Evolutionary conservation across 2,888 invertebrate species (phyloP).

Genomic region (Unio pictorum): DNA sequence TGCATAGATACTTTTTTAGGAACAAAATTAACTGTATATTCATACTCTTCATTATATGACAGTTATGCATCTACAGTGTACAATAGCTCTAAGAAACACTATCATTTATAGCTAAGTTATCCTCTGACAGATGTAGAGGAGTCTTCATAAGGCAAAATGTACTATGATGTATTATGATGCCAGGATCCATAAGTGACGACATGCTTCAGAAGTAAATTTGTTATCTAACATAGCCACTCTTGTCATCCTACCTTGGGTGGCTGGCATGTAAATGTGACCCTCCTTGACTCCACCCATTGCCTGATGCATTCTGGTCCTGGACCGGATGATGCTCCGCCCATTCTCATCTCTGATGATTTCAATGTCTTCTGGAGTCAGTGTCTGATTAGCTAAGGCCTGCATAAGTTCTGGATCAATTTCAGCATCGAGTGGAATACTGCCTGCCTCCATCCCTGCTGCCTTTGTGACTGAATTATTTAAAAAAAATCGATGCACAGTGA

Average conservation of each 20-base stretch:
- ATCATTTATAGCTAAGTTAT: too few species aligned
- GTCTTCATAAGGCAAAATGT: too few species aligned
- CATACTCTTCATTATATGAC: too few species aligned
- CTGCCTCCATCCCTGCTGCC: constrained; percentile 47
- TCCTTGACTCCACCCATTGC: constrained; percentile 56
- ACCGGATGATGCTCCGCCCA: constrained; percentile 50
- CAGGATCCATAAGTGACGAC: too few species aligned
- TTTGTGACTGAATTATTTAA: constrained; percentile 40
- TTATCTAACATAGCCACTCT: not conserved
- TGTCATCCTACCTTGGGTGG: constrained; percentile 9
- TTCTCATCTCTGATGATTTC: constrained; percentile 56
- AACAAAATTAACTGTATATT: too few species aligned
- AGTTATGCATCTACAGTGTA: too few species aligned
- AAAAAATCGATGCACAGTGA: too few species aligned
- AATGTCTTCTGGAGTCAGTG: constrained; percentile 59
- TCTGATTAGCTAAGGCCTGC: constrained; percentile 54
- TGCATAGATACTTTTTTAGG: too few species aligned
- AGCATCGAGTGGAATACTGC: constrained; percentile 49
- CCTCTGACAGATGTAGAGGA: too few species aligned
- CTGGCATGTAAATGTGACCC: constrained; percentile 50
- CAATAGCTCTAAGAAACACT: too few species aligned
- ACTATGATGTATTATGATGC: too few species aligned
- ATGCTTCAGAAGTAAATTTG: too few species aligned
- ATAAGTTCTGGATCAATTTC: constrained; percentile 62
- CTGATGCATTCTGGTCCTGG: constrained; percentile 37